Conservation (phyloP, 2,888 invertebrate genomes). For the Parasteatoda lunata region DNA sequence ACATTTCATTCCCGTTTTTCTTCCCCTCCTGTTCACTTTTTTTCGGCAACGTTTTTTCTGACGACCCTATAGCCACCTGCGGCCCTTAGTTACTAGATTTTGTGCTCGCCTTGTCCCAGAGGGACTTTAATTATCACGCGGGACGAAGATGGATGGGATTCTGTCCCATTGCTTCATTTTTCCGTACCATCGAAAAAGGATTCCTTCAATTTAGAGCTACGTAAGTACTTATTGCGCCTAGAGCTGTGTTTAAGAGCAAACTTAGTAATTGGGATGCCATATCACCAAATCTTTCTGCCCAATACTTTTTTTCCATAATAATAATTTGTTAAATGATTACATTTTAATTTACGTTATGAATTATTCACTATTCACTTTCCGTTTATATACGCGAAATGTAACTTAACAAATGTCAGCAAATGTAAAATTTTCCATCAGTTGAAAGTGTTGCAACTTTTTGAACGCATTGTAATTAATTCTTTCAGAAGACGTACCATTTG, state of each 20-base stretch:
- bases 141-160: slow-evolving; percentile 52
- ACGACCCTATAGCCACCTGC: slow-evolving; percentile 35
- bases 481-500: no score
- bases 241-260: slow-evolving; percentile 21
- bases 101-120: slow-evolving; percentile 33
- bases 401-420: no score
- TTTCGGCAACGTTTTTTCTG: slow-evolving; percentile 6
- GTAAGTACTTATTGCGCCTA: neutral
- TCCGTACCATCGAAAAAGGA: neutral
- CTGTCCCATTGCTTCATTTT: slow-evolving; percentile 19
- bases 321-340: no score
- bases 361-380: no score
- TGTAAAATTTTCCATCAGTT: no score
- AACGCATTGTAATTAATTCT: no score
- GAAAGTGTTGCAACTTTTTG: no score
- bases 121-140: slow-evolving; percentile 59
- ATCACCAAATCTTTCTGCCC: no score
- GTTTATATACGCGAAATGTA: no score
- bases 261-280: slow-evolving; percentile 15
- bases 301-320: no score
- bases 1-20: slow-evolving; percentile 19
- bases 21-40: slow-evolving; percentile 10
- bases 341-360: no score
- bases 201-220: slow-evolving; percentile 21
- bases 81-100: slow-evolving; percentile 32